Evolutionary conservation across 2,113 vertebrate species (phyloP).

Genomic region (Verasper variegatus): DNA sequence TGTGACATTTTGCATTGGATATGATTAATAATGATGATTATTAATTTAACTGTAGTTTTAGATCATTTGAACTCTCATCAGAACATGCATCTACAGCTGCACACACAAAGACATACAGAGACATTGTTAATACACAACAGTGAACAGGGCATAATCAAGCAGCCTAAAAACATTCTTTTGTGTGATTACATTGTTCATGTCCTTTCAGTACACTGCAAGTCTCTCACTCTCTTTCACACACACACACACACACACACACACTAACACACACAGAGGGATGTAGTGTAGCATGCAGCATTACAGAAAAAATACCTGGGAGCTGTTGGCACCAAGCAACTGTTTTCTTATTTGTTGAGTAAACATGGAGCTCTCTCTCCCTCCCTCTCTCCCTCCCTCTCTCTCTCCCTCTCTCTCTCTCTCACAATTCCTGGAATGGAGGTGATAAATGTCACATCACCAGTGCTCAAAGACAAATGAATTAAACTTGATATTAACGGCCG

Average conservation of each 20-base stretch:
- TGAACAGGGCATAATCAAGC: neutral
- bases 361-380: neutral
- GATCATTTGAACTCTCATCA: too few species aligned
- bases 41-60: too few species aligned
- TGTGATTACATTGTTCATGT: slow-evolving; percentile 56
- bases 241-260: neutral
- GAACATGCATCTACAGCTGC: neutral
- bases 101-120: neutral
- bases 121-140: slow-evolving; percentile 4
- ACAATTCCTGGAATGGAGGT: neutral
- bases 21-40: too few species aligned
- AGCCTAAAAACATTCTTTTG: slow-evolving; percentile 37
- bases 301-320: neutral
- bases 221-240: neutral
- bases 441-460: too few species aligned
- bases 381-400: neutral
- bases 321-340: neutral
- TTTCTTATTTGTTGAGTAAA: neutral
- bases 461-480: too few species aligned
- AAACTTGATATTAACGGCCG: too few species aligned
- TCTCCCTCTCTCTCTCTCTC: neutral
- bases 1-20: too few species aligned
- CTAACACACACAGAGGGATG: neutral
- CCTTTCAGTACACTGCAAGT: slow-evolving; percentile 11
- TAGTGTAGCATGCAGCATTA: neutral